Evolutionary conservation across 2,888 invertebrate genomes (phyloP), one percentile per base, ranked within the genome.

Genomic region (Encarsia formosa): DNA sequence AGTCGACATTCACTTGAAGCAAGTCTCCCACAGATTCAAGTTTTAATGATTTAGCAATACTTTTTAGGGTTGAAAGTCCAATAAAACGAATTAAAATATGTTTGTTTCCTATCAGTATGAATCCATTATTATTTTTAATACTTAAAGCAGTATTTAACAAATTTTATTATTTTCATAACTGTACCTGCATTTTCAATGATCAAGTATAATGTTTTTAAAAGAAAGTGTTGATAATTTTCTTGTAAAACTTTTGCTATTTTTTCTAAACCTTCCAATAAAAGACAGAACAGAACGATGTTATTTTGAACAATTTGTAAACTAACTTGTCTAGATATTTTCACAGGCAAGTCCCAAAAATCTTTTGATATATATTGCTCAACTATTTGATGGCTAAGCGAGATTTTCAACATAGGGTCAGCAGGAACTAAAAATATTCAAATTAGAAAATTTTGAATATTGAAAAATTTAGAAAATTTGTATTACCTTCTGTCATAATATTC

Each of bases 101-200:
- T 42, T 79, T 78, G 61, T 82, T 84, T 22, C 86, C 87, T 87
- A 68, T 1, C 69, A 68, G 44, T 46, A 48, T 23, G 24, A 18
- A 24, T 42, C 13, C 8, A 37, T n/a, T 5, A 49, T 11, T 13
- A 20, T 34, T 23, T 11, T 16, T 26, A 39, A 43, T 31, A 24
- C 38, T 20, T 9, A 37, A 26, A 40, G 16, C 23, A 23, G 16
- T 45, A 8, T n/a, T 19, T 18, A 19, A 20, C n/a, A 40, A 45
- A 3, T 15, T 11, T 24, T 6, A 4, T 44, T 44, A 38, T 44
- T 20, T 26, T 15, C 3, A 23, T 23, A 39, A 13, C 24, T n/a
- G 55, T 71, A 86, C 87, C 87, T 50, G 87, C 83, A 73, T 84
- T 80, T 67, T 88, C 85, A 43, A 90, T 70, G 20, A 89, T 72